Conservation (phyloP, 2,797 vertebrate species). For the Peromyscus melanophrys region DNA sequence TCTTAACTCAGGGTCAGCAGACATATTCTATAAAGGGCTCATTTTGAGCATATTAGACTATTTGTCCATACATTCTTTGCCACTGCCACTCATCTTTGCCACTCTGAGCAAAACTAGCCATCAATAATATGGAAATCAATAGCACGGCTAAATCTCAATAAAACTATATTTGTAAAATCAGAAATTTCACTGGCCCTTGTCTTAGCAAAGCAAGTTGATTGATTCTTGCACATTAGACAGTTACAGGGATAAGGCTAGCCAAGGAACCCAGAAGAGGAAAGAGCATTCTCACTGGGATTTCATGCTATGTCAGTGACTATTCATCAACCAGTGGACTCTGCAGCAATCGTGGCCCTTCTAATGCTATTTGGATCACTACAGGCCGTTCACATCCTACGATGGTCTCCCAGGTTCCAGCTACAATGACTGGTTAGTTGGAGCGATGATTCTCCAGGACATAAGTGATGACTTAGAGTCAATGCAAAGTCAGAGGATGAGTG, state of each 20-base stretch:
- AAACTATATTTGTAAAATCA: background rate
- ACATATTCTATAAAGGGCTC: background rate
- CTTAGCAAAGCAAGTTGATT: background rate
- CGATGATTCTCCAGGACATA: background rate
- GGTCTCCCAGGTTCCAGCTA: background rate
- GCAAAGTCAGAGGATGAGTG: background rate
- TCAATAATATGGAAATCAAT: background rate
- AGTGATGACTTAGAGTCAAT: background rate
- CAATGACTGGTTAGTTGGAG: background rate
- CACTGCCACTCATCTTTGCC: background rate
- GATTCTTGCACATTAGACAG: background rate
- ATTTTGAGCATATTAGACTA: background rate
- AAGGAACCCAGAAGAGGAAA: background rate
- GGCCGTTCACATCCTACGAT: background rate
- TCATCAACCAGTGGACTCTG: background rate
- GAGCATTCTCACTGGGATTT: background rate
- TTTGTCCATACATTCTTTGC: background rate
- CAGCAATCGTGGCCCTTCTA: background rate
- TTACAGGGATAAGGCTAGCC: background rate
- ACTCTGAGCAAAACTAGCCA: background rate
- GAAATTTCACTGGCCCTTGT: background rate
- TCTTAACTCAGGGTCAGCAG: background rate
- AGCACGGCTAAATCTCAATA: background rate
- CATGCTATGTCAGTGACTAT: background rate
- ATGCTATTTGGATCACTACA: background rate